phyloP scores from a whole-genome alignment of 2,113 vertebrate genomes.

The Ammospiza caudacuta region DNA sequence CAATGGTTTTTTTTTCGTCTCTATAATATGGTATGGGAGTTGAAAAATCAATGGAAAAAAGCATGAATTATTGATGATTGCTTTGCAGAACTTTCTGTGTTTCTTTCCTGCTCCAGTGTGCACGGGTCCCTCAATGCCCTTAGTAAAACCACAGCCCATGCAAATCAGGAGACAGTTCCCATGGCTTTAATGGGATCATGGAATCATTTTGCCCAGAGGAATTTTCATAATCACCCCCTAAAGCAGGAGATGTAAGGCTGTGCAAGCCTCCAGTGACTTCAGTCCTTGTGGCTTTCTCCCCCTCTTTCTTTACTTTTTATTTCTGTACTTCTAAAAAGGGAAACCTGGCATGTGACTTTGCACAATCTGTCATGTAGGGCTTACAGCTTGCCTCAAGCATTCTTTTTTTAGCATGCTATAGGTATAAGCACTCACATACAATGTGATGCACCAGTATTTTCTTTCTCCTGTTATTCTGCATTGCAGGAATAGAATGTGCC shows the following conservation, averaged over 20 bases:
- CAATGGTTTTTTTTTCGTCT: background rate
- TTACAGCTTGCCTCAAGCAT: background rate
- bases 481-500: background rate
- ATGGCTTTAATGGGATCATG: background rate
- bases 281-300: background rate
- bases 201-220: background rate
- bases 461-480: background rate
- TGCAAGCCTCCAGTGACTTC: background rate
- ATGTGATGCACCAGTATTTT: background rate
- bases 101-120: background rate
- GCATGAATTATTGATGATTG: background rate
- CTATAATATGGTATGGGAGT: background rate
- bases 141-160: background rate
- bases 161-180: background rate
- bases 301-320: background rate
- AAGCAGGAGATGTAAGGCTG: background rate
- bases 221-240: background rate
- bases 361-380: background rate
- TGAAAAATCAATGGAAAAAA: background rate
- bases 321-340: background rate
- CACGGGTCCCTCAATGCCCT: background rate
- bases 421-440: background rate
- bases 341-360: background rate
- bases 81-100: background rate
- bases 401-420: background rate